These are phyloP conservation scores for Drosophila conformis DNA, from an alignment of 2,888 invertebrate species.

Conservation along the genomic window DNA sequence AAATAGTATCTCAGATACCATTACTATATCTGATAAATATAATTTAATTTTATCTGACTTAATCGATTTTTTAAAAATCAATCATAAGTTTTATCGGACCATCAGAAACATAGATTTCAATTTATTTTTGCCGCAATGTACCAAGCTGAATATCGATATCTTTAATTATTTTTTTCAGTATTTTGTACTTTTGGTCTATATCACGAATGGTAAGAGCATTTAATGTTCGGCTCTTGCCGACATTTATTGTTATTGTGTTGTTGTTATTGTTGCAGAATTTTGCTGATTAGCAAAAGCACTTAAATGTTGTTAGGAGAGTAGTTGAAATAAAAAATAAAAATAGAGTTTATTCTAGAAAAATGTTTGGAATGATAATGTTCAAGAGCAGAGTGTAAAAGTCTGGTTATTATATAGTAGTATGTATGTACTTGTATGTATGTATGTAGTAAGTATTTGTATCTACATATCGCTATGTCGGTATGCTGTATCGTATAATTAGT, in stretches of 20 bases:
- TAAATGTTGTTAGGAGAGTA: conserved; percentile 52
- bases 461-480: conserved; percentile 31
- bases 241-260: conserved; percentile 14
- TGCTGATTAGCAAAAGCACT: conserved; percentile 57
- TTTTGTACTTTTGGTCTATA: background rate
- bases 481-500: conserved; percentile 57
- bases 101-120: background rate
- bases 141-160: background rate
- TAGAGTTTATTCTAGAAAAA: conserved; percentile 53
- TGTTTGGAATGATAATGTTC: conserved; percentile 36
- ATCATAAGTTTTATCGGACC: conserved; percentile 1
- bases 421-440: conserved; percentile 30
- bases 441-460: conserved; percentile 25
- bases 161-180: background rate
- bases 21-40: background rate
- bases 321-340: conserved; percentile 49
- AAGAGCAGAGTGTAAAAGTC: conserved; percentile 53
- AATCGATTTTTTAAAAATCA: background rate
- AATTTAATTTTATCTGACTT: background rate
- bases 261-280: conserved; percentile 34
- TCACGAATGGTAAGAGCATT: conserved; percentile 46
- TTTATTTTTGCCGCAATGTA: background rate
- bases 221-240: conserved; percentile 37
- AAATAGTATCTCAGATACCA: background rate
- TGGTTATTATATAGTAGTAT: conserved; percentile 48